Evolutionary conservation across 2,113 vertebrate genomes (phyloP).

Genomic region (Columba livia): DNA sequence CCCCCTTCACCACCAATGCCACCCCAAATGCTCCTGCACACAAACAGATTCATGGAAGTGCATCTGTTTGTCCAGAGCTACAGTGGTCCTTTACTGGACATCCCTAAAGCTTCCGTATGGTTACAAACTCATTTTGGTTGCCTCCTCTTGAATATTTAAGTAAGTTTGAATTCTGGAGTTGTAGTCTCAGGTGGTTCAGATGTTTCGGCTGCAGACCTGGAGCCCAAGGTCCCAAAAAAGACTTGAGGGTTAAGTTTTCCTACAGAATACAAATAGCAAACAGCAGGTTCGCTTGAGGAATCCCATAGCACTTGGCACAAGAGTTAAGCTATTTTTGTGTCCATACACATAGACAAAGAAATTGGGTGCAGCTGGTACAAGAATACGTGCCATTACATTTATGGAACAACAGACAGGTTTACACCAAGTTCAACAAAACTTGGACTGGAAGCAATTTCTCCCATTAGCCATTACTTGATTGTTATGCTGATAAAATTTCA

Average conservation of each 20-base stretch:
- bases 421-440: not conserved
- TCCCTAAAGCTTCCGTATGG: not conserved
- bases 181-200: not conserved
- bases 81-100: not conserved
- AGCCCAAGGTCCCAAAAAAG: not conserved
- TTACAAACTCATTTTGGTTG: not conserved
- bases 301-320: not conserved
- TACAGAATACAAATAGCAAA: not conserved
- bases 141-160: not conserved
- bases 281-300: not conserved
- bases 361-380: not conserved
- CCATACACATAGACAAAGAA: not conserved
- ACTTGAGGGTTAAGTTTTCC: not conserved
- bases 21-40: not conserved
- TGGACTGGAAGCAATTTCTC: not conserved
- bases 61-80: not conserved
- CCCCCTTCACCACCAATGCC: not conserved
- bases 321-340: not conserved
- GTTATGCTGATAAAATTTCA: slow-evolving; percentile 4
- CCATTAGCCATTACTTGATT: not conserved
- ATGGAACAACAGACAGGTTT: not conserved
- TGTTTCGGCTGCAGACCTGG: not conserved
- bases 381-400: not conserved
- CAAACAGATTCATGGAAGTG: not conserved
- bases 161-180: not conserved